Percentiles rank a stretch among this genome's conserved stretches.
These are phyloP conservation scores for Brachionichthys hirsutus DNA, from an alignment of 2,113 vertebrate species.

Conservation along the genomic window DNA sequence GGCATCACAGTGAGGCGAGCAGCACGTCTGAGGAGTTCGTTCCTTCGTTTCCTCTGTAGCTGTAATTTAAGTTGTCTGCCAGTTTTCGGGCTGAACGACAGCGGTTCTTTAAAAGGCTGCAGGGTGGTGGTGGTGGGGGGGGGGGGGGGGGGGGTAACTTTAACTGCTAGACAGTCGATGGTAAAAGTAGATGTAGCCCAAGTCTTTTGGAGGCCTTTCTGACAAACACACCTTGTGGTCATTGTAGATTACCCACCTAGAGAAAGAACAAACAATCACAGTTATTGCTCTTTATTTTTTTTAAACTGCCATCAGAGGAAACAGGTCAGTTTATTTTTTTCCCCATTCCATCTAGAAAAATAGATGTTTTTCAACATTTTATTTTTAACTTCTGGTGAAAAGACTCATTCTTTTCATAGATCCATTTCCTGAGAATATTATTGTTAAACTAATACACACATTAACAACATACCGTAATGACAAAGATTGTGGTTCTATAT, in stretches of 20 bases:
- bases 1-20: conserved; percentile 43
- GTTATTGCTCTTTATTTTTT: not conserved
- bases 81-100: conserved; percentile 66
- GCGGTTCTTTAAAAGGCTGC: conserved; percentile 69
- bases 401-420: not conserved
- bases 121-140: conserved; percentile 49
- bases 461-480: too few relatives aligned
- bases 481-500: not conserved
- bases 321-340: conserved; percentile 1
- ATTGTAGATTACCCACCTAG: conserved; percentile 98
- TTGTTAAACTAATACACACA: not conserved
- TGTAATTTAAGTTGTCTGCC: conserved; percentile 44
- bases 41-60: conserved; percentile 59
- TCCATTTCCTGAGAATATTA: not conserved
- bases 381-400: not conserved
- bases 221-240: conserved; percentile 98
- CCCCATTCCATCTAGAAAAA: conserved; percentile 2
- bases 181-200: conserved; percentile 99
- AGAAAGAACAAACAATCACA: conserved; percentile 11
- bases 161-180: conserved; percentile 91
- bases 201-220: conserved; percentile 95
- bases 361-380: not conserved
- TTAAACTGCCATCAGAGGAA: not conserved
- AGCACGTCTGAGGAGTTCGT: conserved; percentile 70
- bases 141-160: conserved; percentile 40